Percentiles rank a stretch among this genome's conserved stretches.
Evolutionary conservation across 2,888 invertebrate genomes (phyloP).

Genomic region (Lasioglossum malachurum): DNA sequence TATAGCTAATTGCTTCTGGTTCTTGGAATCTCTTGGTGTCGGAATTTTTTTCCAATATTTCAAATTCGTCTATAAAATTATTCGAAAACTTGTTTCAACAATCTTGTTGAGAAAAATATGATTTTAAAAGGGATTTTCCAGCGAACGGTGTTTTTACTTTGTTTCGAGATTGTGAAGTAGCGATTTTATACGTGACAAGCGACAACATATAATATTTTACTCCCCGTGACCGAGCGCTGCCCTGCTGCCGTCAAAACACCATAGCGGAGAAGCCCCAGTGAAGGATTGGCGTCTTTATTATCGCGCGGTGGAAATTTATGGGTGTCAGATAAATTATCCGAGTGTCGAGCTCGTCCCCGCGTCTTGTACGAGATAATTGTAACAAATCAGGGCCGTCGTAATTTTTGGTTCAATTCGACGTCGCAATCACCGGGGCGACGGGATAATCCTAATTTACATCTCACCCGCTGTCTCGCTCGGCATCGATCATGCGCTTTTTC

Average conservation of each 20-base stretch:
- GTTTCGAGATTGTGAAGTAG: not conserved
- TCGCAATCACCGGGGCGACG: slow-evolving; percentile 14
- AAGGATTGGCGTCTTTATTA: slow-evolving; percentile 48
- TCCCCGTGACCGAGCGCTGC: slow-evolving; percentile 5
- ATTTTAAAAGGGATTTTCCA: not conserved
- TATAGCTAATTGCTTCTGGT: too few species aligned
- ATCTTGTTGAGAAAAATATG: not conserved
- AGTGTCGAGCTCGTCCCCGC: slow-evolving; percentile 11
- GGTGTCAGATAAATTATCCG: slow-evolving; percentile 58
- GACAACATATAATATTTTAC: not conserved
- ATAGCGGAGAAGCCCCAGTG: slow-evolving; percentile 13
- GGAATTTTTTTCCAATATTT: not conserved
- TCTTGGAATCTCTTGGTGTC: too few species aligned
- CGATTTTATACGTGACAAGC: not conserved
- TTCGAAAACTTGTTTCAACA: not conserved
- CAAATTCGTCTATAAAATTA: not conserved
- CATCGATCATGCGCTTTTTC: slow-evolving; percentile 19
- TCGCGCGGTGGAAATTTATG: slow-evolving; percentile 55
- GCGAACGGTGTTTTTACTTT: not conserved
- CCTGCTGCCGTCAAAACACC: slow-evolving; percentile 37
- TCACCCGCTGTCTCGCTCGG: not conserved
- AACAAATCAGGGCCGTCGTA: slow-evolving; percentile 51
- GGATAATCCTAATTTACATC: slow-evolving; percentile 51
- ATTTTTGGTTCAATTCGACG: slow-evolving; percentile 41
- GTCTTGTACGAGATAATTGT: slow-evolving; percentile 44